These are phyloP conservation scores for Cosmorhoe ocellata DNA, from an alignment of 2,888 invertebrate species.

Conservation along the genomic window DNA sequence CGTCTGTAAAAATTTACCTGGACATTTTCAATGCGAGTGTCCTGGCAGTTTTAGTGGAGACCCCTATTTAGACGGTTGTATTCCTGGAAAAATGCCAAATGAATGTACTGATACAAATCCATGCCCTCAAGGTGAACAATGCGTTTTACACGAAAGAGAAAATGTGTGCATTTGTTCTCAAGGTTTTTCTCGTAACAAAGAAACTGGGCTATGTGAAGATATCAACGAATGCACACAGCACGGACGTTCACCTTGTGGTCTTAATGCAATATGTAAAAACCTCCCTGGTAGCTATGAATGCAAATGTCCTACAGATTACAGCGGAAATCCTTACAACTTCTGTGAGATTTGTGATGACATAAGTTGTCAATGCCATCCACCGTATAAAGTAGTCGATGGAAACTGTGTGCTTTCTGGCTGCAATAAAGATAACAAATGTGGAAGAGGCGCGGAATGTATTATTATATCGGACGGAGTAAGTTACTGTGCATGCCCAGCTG, in stretches of 20 bases:
- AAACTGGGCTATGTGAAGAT: constrained; percentile 90
- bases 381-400: constrained; percentile 91
- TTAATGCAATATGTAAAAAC: constrained; percentile 95
- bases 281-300: constrained; percentile 96
- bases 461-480: constrained; percentile 94
- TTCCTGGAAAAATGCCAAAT: constrained; percentile 84
- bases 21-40: constrained; percentile 93
- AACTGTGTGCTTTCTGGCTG: constrained; percentile 94
- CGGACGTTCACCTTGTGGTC: constrained; percentile 91
- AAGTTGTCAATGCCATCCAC: constrained; percentile 93
- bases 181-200: constrained; percentile 90
- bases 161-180: constrained; percentile 95
- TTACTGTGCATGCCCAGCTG: constrained; percentile 96
- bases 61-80: constrained; percentile 90
- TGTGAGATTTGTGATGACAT: constrained; percentile 93
- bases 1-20: constrained; percentile 94
- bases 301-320: constrained; percentile 93
- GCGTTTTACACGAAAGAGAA: constrained; percentile 89
- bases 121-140: constrained; percentile 93
- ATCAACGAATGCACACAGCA: constrained; percentile 92
- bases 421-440: constrained; percentile 90
- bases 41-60: constrained; percentile 91
- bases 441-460: constrained; percentile 94
- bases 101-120: constrained; percentile 89
- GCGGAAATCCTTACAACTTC: constrained; percentile 93